Base-by-base conservation (phyloP, 2,113 vertebrate species). In the Henicopernis longicauda region DNA sequence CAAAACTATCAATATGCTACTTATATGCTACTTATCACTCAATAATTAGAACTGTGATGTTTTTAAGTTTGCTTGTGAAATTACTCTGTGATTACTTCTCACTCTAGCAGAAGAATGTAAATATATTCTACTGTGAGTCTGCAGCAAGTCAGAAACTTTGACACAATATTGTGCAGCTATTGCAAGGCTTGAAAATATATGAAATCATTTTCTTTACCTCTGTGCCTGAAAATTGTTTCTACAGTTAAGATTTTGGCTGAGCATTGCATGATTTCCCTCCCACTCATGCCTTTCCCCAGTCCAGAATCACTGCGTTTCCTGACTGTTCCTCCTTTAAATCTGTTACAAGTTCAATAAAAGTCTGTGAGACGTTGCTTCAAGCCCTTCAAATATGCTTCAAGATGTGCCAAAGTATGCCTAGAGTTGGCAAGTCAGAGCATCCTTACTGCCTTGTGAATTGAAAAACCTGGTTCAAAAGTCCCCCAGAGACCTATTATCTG, bases 281-380 rank as follows among this genome's bases (percentile, higher is more conserved):
- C 49, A 88, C 70, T 82, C 70, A 32, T 70, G 54, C 44, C 62
- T 88, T 80, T 76, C 34, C 36, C 22, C 58, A 38, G 31, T 49
- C 62, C 76, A 85, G 55, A 96, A 93, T 73, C 86, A 63, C 52
- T 87, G 40, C 34, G 55, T 87, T 95, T 92, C 81, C 59, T 83
- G 58, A 82, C 58, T 94, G 66, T 66, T 76, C 67, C 71, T 80
- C 65, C 86, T 94, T 97, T 95, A 92, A 96, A 95, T 79, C 65
- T 93, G 72, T 71, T 93, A 89, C 18, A 86, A 76, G 67, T 80
- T 86, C 95, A 94, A 55, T 91, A 92, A 73, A 95, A 71, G 20
- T 82, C 84, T 89, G 38, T 82, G 69, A 95, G 86, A 90, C 32
- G 47, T 36, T 72, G 63, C 90, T 96, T 93, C 79, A 90, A 87